Percentiles rank a stretch among this genome's conserved stretches.
These are phyloP conservation scores for Anolis apletophallus DNA, from an alignment of 2,797 vertebrate genomes.

Conservation along the genomic window DNA sequence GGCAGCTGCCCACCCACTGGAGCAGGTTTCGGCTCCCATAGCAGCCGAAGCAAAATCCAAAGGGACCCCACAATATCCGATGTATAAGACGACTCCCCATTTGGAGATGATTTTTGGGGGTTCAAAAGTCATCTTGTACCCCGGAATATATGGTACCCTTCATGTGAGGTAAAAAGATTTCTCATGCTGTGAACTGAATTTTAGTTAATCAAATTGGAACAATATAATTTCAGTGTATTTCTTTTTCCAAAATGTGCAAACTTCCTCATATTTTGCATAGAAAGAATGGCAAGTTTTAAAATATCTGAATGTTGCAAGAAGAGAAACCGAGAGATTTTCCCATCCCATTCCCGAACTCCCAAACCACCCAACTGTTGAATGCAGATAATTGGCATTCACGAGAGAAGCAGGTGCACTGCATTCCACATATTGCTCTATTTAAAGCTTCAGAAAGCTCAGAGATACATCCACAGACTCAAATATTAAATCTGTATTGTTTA, in stretches of 20 bases:
- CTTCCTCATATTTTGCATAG: background rate
- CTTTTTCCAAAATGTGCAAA: background rate
- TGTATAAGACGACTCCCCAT: too few species aligned
- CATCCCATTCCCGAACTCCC: constrained; percentile 28
- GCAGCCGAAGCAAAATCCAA: too few species aligned
- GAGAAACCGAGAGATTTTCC: background rate
- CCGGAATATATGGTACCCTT: too few species aligned
- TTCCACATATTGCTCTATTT: constrained; percentile 82
- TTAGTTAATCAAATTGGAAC: background rate
- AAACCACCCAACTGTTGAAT: constrained; percentile 58
- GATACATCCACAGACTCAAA: constrained; percentile 64
- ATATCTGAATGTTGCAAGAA: background rate
- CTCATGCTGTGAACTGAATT: background rate
- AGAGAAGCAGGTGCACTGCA: constrained; percentile 72
- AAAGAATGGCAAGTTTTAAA: background rate
- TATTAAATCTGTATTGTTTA: constrained; percentile 42
- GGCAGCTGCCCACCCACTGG: too few species aligned
- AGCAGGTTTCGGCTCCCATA: too few species aligned
- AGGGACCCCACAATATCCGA: too few species aligned
- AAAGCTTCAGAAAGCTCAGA: constrained; percentile 71
- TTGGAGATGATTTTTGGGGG: too few species aligned
- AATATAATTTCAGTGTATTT: background rate
- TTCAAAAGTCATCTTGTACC: too few species aligned
- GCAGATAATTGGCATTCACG: constrained; percentile 66
- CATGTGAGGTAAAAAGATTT: background rate